Evolutionary conservation across 1,140 invertebrate species (phyloP), one percentile per base, ranked within the genome.

Genomic region (Archivesica marissinica): DNA sequence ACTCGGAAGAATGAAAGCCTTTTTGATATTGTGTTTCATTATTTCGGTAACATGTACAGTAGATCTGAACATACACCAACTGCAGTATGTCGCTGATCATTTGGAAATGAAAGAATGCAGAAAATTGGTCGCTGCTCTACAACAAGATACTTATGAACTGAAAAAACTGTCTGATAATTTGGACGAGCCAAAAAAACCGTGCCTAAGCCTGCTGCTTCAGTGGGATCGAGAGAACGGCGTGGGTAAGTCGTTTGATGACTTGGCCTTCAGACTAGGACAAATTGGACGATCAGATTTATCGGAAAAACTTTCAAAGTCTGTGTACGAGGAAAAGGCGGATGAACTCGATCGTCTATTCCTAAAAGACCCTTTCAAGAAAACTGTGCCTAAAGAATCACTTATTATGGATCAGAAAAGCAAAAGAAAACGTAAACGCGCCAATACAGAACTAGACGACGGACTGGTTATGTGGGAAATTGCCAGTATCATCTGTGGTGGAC

Each of bases 51-150:
- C 9, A 33, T 72, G 74, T 39, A 92, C 90, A 28, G 78, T 85
- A 17, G 91, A 92, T 56, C 44, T 92, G n/a, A 92, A 92, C 78
- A 82, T 89, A 50, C 88, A 89, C 64, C 87, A 92, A 74, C 56
- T 92, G 28, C 87, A 89, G 70, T 86, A 87, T 61, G 80, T 92
- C n/a, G 85, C 91, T 25, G 86, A 91, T 54, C 85, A 90, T 52
- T 70, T 92, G n/a, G 78, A 74, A 17, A 50, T 35, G 52, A 56
- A 83, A 11, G 90, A 91, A 52, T 92, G 91, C 68, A 83, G 44
- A 64, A 86, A 80, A 38, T 59, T 92, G 9, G 39, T 83, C 0
- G 75, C 82, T 33, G 86, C 86, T n/a, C 83, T 92, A 0, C 88
- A 88, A 35, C 74, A 88, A 44, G 87, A 64, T 17, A 52, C 47